Evolutionary conservation across 2,888 invertebrate species (phyloP).

Genomic region (Dynastes maya): DNA sequence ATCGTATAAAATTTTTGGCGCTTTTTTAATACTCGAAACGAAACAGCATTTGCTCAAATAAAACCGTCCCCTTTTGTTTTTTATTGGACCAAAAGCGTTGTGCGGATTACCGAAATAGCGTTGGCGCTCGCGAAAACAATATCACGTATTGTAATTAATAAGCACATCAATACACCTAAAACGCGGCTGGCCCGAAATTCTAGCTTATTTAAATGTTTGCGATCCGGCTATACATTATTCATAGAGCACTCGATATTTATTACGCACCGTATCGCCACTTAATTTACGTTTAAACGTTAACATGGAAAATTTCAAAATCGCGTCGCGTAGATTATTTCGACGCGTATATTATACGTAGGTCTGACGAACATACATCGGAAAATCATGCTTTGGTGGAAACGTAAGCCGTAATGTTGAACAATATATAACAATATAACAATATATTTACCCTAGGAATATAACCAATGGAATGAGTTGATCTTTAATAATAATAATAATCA

Average conservation of each 20-base stretch:
- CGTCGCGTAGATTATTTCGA: background rate
- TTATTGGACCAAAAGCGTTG: background rate
- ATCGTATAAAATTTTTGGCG: too few relatives aligned
- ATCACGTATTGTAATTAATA: slow-evolving; percentile 21
- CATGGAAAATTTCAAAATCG: background rate
- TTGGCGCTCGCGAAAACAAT: background rate
- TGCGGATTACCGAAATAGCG: background rate
- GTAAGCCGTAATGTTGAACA: too few relatives aligned
- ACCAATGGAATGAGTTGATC: too few relatives aligned
- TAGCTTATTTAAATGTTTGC: slow-evolving; percentile 19
- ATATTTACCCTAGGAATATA: too few relatives aligned
- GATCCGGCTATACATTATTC: slow-evolving; percentile 15
- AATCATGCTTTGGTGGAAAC: too few relatives aligned
- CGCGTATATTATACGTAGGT: too few relatives aligned
- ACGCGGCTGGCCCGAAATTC: background rate
- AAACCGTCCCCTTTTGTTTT: background rate
- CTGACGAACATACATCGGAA: too few relatives aligned
- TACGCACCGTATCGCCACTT: background rate
- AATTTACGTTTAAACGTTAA: slow-evolving; percentile 25
- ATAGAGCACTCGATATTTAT: slow-evolving; percentile 13
- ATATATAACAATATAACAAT: too few relatives aligned
- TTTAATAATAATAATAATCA: too few relatives aligned
- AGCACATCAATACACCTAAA: background rate
- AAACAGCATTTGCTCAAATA: background rate
- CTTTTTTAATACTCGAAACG: background rate